A percentile compares a stretch with the other conserved stretches of the same genome.
These are phyloP conservation scores for Altica lythri DNA, from an alignment of 2,888 invertebrate genomes.

Conservation along the genomic window DNA sequence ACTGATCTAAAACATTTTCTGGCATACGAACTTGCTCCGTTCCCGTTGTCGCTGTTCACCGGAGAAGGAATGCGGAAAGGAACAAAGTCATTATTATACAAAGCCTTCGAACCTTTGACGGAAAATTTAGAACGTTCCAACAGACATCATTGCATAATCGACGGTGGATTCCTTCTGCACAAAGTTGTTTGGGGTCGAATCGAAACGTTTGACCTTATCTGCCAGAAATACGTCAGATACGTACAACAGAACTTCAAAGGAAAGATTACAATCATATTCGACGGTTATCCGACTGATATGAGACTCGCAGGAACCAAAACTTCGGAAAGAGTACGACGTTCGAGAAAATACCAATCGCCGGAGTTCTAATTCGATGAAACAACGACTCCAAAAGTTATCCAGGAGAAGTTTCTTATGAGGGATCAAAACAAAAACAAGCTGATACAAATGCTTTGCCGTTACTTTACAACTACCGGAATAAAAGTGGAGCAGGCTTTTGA, in stretches of 20 bases:
- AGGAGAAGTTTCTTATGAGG: not conserved
- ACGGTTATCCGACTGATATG: conserved; percentile 1
- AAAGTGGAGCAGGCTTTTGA: no score
- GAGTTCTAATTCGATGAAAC: not conserved
- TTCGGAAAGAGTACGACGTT: conserved; percentile 1
- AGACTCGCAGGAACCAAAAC: not conserved
- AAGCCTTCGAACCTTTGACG: not conserved
- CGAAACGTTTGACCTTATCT: not conserved
- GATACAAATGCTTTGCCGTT: no score
- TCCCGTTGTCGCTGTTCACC: no score
- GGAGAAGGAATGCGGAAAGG: no score
- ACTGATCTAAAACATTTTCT: not conserved
- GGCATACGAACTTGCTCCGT: not conserved
- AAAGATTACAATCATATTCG: not conserved
- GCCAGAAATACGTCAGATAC: not conserved
- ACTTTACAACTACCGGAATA: no score
- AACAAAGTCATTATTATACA: no score
- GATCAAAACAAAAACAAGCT: not conserved
- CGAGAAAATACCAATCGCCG: not conserved
- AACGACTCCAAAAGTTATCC: not conserved
- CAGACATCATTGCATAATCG: not conserved
- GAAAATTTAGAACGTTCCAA: not conserved
- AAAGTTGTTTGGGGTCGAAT: conserved; percentile 1
- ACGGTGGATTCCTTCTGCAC: not conserved
- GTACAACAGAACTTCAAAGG: not conserved